Conservation (phyloP, 2,113 vertebrate species). For the Colossoma macropomum region DNA sequence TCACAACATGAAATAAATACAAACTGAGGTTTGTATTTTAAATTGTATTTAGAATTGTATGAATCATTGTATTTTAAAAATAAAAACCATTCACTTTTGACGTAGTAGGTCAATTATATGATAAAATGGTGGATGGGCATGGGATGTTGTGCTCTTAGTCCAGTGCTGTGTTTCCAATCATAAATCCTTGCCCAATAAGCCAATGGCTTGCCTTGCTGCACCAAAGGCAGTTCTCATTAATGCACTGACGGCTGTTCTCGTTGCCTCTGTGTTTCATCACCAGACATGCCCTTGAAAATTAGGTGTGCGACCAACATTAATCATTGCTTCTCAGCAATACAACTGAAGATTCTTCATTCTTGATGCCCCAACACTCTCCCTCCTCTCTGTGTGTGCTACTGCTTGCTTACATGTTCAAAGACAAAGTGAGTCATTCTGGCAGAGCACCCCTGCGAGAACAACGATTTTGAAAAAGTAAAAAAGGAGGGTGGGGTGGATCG, state of each 20-base stretch:
- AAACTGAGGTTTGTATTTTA: too few species aligned
- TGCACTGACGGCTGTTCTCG: conserved; percentile 24
- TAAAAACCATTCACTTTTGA: too few species aligned
- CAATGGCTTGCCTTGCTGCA: conserved; percentile 25
- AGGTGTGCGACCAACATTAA: conserved; percentile 20
- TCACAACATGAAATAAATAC: too few species aligned
- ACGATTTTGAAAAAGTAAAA: conserved; percentile 30
- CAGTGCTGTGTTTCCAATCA: neutral
- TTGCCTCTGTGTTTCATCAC: conserved; percentile 44
- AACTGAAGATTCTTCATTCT: conserved; percentile 8
- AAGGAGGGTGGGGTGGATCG: conserved; percentile 56
- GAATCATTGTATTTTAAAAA: too few species aligned
- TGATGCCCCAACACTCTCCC: neutral
- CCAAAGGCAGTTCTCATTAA: conserved; percentile 22
- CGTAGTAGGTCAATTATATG: too few species aligned
- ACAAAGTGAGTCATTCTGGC: conserved; percentile 33
- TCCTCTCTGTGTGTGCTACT: neutral
- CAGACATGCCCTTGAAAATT: conserved; percentile 40
- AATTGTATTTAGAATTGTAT: too few species aligned
- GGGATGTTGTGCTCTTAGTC: neutral
- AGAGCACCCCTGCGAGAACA: conserved; percentile 14
- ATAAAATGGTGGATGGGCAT: neutral
- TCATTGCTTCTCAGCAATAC: conserved; percentile 1
- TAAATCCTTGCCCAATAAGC: conserved; percentile 27
- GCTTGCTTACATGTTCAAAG: conserved; percentile 50